phyloP scores from a whole-genome alignment of 2,797 vertebrate genomes.

The Cyclopterus lumpus region DNA sequence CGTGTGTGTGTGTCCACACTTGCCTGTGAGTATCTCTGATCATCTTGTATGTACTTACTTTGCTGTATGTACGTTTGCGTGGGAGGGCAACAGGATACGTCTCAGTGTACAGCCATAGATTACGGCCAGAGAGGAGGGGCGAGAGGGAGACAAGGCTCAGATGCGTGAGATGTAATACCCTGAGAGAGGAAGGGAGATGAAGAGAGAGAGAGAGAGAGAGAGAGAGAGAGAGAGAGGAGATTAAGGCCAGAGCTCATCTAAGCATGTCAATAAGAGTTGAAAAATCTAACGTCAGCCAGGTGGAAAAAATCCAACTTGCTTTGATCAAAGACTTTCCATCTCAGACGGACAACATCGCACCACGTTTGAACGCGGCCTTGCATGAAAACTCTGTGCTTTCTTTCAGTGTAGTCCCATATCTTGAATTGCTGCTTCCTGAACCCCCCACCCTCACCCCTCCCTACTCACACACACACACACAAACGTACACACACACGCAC shows the following conservation, averaged over 20 bases:
- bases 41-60: constrained; percentile 60
- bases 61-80: constrained; percentile 37
- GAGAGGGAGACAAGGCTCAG: constrained; percentile 46
- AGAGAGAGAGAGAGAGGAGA: constrained; percentile 45
- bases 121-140: constrained; percentile 54
- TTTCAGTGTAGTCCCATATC: constrained; percentile 69
- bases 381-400: constrained; percentile 54
- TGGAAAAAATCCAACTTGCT: constrained; percentile 66
- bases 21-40: constrained; percentile 58
- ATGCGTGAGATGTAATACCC: constrained; percentile 67
- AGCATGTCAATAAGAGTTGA: constrained; percentile 68
- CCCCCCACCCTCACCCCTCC: constrained; percentile 24
- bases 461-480: constrained; percentile 2
- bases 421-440: constrained; percentile 78
- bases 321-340: constrained; percentile 66
- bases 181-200: constrained; percentile 38
- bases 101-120: constrained; percentile 70
- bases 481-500: too few relatives aligned
- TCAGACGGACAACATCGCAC: constrained; percentile 52
- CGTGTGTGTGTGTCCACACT: constrained; percentile 25
- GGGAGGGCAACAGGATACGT: constrained; percentile 73
- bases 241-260: constrained; percentile 69
- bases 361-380: constrained; percentile 42
- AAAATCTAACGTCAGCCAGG: constrained; percentile 67
- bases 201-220: constrained; percentile 9